Evolutionary conservation across 2,797 vertebrate genomes (phyloP).

Genomic region (Allobates femoralis): DNA sequence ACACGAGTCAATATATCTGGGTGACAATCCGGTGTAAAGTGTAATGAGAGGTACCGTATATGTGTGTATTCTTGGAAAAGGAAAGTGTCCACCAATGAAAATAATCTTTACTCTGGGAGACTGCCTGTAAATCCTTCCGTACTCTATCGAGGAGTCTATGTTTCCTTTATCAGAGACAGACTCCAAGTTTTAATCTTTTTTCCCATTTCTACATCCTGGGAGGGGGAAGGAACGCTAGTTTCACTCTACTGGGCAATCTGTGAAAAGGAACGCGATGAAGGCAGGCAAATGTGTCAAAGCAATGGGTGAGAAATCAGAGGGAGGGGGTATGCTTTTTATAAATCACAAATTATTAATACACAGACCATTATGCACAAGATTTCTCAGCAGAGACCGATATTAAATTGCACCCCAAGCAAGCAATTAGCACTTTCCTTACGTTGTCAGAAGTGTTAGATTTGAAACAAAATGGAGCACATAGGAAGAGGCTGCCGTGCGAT

Average conservation of each 20-base stretch:
- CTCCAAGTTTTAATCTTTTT: not conserved
- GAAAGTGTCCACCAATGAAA: not conserved
- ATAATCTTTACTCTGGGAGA: too few species aligned
- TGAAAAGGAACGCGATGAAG: not conserved
- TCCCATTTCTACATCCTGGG: not conserved
- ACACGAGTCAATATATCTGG: too few species aligned
- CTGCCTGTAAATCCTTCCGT: too few species aligned
- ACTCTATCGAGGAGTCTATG: not conserved
- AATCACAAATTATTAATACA: slow-evolving; percentile 55
- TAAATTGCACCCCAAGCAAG: slow-evolving; percentile 57
- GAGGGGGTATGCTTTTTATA: slow-evolving; percentile 54
- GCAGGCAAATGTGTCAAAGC: slow-evolving; percentile 9
- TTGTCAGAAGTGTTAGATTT: slow-evolving; percentile 52
- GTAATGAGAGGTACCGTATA: not conserved
- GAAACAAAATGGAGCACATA: slow-evolving; percentile 28
- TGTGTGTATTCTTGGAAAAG: not conserved
- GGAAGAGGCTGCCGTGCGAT: not conserved
- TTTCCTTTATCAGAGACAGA: not conserved
- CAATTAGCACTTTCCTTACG: slow-evolving; percentile 57
- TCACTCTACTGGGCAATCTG: not conserved
- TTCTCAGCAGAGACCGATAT: slow-evolving; percentile 49
- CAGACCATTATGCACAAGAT: slow-evolving; percentile 45
- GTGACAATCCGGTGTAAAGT: not conserved
- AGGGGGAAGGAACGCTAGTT: not conserved
- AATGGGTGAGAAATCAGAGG: slow-evolving; percentile 55